Percentiles rank a stretch among this genome's conserved stretches.
Evolutionary conservation across 2,113 vertebrate genomes (phyloP).

Genomic region (Acanthisitta chloris): DNA sequence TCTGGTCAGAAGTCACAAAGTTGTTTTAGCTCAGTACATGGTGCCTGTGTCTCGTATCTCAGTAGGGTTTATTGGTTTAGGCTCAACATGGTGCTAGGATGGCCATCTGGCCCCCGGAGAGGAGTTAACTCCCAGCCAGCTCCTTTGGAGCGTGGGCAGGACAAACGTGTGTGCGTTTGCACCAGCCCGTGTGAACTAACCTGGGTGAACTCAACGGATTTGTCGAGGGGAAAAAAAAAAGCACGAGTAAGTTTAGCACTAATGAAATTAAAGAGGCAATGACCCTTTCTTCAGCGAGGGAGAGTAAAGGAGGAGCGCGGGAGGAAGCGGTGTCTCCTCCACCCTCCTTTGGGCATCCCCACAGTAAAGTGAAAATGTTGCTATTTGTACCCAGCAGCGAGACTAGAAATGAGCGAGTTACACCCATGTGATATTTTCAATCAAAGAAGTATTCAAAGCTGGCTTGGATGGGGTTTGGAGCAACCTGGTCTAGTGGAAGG

Average conservation of each 20-base stretch:
- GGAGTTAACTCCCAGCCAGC: not conserved
- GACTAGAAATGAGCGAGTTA: not conserved
- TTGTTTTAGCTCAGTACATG: constrained; percentile 36
- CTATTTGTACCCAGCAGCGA: not conserved
- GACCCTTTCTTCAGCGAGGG: not conserved
- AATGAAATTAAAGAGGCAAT: not conserved
- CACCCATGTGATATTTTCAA: not conserved
- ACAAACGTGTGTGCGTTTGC: not conserved
- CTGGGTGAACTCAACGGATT: not conserved
- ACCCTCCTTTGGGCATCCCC: not conserved
- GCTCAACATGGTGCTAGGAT: not conserved
- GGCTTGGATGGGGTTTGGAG: not conserved
- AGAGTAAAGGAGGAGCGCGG: accelerated
- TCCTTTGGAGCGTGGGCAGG: constrained; percentile 29
- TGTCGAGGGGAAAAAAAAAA: not conserved
- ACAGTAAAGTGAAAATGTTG: not conserved
- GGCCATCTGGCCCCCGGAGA: constrained; percentile 43
- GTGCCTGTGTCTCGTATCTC: constrained; percentile 29
- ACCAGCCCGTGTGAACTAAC: not conserved
- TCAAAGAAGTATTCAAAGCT: not conserved
- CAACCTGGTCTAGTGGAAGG: not conserved
- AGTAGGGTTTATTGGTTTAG: constrained; percentile 15
- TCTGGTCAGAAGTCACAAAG: constrained; percentile 60
- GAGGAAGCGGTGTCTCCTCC: not conserved
- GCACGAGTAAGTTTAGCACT: not conserved